Base-by-base conservation (phyloP, 1,140 invertebrate species). In the Neodiprion virginianus region DNA sequence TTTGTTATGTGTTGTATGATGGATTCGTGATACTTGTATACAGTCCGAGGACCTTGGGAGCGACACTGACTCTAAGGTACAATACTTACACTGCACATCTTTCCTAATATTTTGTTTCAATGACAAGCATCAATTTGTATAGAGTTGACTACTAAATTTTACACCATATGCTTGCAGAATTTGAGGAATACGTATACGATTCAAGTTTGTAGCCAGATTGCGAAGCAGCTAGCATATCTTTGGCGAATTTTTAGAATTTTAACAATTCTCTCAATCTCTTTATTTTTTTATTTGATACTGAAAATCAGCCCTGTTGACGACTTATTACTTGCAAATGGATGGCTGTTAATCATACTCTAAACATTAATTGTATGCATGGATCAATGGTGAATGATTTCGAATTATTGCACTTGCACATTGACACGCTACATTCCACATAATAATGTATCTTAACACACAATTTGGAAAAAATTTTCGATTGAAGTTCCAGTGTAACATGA, bases 61-160 rank as follows among this genome's bases (percentile, higher is more conserved):
- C 53, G 53, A 61, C 53, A 61, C 53, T 61, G 53, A 61, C 53
- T 61, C 53, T 61, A 61, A 61, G 53, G 53, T 61, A 61, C 28
- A 40, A 40, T 40, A 40, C 11, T 61, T 61, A 61, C 53, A 61
- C 11, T 14, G n/a, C 53, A 61, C 53, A 61, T 17, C n/a, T 4
- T 61, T 8, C n/a, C 11, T 61, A 61, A 61, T 17, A 17, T 61
- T 61, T 14, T 61, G 28, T 61, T 61, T 17, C 11, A 12, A 61
- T 61, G n/a, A 14, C 5, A 61, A 12, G 53, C 53, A 61, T 61
- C 53, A 61, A 61, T 61, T 61, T 61, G 53, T 61, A 40, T 40
- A 40, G 0, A 40, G 28, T 40, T 40, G 28, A 2, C 28, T 40
- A 40, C 28, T 40, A 5, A 40, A 40, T 40, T 40, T 40, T 40